Evolutionary conservation across 2,888 invertebrate genomes (phyloP).

Genomic region (Dolichomitus sp.): DNA sequence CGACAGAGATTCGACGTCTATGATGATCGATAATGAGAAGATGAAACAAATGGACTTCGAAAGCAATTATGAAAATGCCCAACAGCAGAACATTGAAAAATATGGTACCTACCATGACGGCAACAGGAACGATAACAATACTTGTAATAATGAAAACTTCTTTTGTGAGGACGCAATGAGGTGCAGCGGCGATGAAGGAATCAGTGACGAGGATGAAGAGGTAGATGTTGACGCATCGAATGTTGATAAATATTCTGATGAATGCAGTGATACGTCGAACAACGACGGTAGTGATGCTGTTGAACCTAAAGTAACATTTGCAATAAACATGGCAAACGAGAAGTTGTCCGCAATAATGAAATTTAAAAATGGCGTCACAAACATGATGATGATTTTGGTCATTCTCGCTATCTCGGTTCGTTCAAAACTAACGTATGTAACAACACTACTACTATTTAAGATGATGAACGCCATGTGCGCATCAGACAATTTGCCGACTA

Average conservation of each 20-base stretch:
- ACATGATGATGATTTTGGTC: background rate
- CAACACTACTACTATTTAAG: background rate
- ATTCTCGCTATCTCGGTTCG: slow-evolving; percentile 6
- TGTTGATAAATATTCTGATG: background rate
- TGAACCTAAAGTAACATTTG: background rate
- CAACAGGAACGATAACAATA: background rate
- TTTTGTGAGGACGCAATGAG: no score
- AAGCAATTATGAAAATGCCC: background rate
- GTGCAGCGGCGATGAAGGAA: no score
- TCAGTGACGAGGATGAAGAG: slow-evolving; percentile 3
- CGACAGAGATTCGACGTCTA: no score
- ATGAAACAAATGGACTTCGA: no score
- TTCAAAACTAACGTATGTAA: slow-evolving; percentile 2
- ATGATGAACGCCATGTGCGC: background rate
- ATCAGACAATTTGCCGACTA: background rate
- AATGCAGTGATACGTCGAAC: background rate
- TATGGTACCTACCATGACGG: background rate
- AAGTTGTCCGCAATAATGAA: background rate
- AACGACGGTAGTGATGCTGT: background rate
- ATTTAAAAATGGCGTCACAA: background rate
- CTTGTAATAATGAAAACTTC: no score
- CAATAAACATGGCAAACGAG: background rate
- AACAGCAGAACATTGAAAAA: background rate
- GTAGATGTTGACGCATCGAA: background rate
- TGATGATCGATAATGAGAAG: no score